phyloP scores from a whole-genome alignment of 2,797 vertebrate species.

The Lepus oiostolus region DNA sequence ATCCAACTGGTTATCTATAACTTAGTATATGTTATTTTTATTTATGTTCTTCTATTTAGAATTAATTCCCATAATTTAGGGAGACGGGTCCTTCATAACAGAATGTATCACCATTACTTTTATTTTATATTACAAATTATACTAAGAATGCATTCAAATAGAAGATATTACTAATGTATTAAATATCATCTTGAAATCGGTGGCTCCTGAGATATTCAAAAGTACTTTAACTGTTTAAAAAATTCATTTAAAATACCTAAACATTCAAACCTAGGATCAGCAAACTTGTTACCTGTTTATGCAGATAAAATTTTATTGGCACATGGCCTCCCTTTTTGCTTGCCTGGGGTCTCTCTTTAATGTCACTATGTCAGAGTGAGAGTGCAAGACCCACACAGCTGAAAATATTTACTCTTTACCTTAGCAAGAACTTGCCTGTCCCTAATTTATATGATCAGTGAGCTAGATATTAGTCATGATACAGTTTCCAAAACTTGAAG shows the following conservation, averaged over 20 bases:
- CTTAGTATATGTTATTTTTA: slow-evolving; percentile 27
- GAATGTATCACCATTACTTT: neutral
- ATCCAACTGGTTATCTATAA: neutral
- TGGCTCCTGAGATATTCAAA: neutral
- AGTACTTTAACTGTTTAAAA: neutral
- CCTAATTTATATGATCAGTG: neutral
- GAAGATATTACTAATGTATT: neutral
- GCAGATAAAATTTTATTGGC: slow-evolving; percentile 19
- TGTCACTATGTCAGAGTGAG: neutral
- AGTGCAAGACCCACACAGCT: fast-evolving
- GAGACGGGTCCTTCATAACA: neutral
- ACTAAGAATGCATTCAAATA: slow-evolving; percentile 16
- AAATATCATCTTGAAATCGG: slow-evolving; percentile 12
- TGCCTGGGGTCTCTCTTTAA: neutral
- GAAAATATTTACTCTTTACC: neutral
- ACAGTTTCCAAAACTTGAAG: neutral
- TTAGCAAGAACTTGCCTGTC: neutral
- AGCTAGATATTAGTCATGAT: neutral
- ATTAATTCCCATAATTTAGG: neutral
- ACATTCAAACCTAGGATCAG: neutral
- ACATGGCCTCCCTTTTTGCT: neutral
- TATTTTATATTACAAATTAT: neutral
- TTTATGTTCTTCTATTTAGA: neutral
- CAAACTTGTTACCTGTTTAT: neutral
- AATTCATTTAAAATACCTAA: neutral